phyloP scores from a whole-genome alignment of 2,888 invertebrate genomes.

The Parapristionchus giblindavisi region DNA sequence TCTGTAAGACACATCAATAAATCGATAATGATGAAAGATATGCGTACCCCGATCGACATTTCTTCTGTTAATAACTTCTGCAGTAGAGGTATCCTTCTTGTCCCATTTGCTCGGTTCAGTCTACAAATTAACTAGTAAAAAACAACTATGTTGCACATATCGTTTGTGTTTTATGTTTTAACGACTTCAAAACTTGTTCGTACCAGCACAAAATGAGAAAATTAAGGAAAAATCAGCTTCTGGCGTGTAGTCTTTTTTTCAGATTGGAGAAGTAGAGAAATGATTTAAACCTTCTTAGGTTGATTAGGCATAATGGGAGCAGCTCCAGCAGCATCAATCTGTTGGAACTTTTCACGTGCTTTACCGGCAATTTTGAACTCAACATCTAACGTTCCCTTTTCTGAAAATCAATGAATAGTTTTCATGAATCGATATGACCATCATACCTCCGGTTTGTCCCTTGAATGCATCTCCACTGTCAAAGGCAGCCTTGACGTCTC shows the following conservation, averaged over 20 bases:
- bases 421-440: background rate
- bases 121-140: conserved; percentile 40
- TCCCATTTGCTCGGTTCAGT: conserved; percentile 65
- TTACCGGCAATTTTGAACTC: conserved; percentile 77
- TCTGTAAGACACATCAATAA: conserved; percentile 20
- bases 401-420: conserved; percentile 34
- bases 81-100: conserved; percentile 59
- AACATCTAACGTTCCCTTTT: conserved; percentile 57
- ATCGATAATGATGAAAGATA: too few relatives aligned
- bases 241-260: too few relatives aligned
- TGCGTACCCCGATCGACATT: conserved; percentile 45
- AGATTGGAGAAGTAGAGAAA: too few relatives aligned
- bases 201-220: too few relatives aligned
- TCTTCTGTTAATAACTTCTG: conserved; percentile 66
- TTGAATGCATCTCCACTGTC: conserved; percentile 54
- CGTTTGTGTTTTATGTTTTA: background rate
- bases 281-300: conserved; percentile 43
- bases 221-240: background rate
- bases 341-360: conserved; percentile 87
- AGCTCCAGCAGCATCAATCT: conserved; percentile 80
- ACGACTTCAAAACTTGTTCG: too few relatives aligned
- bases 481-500: conserved; percentile 58
- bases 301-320: conserved; percentile 47
- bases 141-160: background rate
- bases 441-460: conserved; percentile 29